Evolutionary conservation across 2,113 vertebrate species (phyloP).

Genomic region (Zapus hudsonius): DNA sequence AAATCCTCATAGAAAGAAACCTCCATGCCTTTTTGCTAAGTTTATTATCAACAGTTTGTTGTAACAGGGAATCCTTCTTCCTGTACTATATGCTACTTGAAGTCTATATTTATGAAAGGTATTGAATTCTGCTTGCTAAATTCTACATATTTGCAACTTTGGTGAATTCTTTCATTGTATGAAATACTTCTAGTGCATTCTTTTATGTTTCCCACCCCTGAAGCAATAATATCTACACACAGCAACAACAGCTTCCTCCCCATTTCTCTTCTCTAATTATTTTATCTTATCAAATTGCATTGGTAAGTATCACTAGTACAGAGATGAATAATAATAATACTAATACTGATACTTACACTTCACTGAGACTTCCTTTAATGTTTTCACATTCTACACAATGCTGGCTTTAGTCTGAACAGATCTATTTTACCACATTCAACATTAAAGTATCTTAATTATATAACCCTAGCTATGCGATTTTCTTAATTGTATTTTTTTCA

Average conservation of each 20-base stretch:
- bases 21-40: background rate
- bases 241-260: background rate
- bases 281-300: background rate
- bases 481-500: background rate
- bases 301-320: background rate
- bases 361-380: constrained; percentile 2
- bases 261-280: background rate
- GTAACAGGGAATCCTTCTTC: background rate
- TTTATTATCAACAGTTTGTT: background rate
- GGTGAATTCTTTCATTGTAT: background rate
- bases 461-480: background rate
- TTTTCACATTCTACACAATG: background rate
- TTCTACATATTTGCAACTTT: constrained; percentile 1
- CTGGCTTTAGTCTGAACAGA: background rate
- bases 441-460: background rate
- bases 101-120: background rate
- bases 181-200: background rate
- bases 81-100: background rate
- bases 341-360: background rate
- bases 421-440: background rate
- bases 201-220: background rate
- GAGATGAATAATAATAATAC: constrained; percentile 3
- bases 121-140: background rate
- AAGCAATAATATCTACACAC: background rate
- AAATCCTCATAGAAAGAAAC: background rate